phyloP scores from a whole-genome alignment of 37 sponge, comb jelly and placozoan genomes.

The Beroe ovata region DNA sequence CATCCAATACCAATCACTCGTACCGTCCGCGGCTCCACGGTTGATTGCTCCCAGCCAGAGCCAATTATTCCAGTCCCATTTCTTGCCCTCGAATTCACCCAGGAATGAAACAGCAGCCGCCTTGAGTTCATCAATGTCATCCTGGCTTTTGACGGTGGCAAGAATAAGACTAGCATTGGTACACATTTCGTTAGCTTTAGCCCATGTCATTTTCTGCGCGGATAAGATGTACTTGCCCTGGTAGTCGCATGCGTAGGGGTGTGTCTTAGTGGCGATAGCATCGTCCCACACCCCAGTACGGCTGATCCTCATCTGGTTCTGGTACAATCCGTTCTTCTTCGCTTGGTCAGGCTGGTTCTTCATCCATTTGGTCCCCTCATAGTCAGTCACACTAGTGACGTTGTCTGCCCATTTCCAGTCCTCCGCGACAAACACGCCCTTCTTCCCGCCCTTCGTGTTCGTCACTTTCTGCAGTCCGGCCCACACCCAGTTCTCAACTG shows the following conservation, averaged over 20 bases:
- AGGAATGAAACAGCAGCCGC: background rate
- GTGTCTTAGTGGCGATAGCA: background rate
- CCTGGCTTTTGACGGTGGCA: background rate
- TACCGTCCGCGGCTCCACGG: background rate
- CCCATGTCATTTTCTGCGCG: background rate
- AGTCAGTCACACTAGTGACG: background rate
- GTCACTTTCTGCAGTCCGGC: background rate
- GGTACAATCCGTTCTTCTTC: background rate
- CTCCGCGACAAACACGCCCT: background rate
- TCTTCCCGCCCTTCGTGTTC: background rate
- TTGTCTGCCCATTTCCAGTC: background rate
- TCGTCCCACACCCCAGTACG: background rate
- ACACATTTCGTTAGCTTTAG: background rate
- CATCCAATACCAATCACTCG: background rate
- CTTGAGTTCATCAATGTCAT: background rate
- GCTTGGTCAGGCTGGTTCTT: background rate
- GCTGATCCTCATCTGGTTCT: background rate
- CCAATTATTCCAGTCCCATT: background rate
- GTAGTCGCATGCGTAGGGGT: background rate
- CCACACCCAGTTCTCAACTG: background rate
- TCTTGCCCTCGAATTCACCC: background rate
- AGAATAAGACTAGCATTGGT: background rate
- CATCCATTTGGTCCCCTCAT: background rate
- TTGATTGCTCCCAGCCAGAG: background rate
- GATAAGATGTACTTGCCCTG: background rate